Conservation (phyloP, 1,140 invertebrate species). For the Brachionus plicatilis region DNA sequence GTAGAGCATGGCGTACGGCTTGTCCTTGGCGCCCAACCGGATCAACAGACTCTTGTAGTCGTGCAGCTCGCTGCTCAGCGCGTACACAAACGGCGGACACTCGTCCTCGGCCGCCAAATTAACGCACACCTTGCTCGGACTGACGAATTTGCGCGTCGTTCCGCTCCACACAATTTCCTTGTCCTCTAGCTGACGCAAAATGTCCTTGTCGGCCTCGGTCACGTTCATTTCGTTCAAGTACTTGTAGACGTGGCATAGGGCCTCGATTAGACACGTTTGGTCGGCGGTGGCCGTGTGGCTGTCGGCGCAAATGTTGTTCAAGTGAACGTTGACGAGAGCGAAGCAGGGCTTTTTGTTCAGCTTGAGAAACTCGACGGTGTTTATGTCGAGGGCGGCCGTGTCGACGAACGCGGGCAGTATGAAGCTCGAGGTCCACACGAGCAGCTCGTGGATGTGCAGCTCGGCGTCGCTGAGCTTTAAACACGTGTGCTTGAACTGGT, state of each 20-base stretch:
- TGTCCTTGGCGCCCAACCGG: neutral
- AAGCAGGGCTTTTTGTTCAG: slow-evolving; percentile 27
- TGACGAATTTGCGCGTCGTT: neutral
- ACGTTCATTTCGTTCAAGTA: slow-evolving; percentile 20
- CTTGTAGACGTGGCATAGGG: neutral
- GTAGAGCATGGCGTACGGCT: slow-evolving; percentile 22
- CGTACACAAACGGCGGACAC: slow-evolving; percentile 34
- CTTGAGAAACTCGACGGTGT: slow-evolving; percentile 25
- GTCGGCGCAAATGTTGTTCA: neutral
- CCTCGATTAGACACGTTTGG: neutral
- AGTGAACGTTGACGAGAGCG: neutral
- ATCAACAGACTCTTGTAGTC: slow-evolving; percentile 15
- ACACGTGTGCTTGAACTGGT: neutral
- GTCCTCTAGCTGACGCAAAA: slow-evolving; percentile 24
- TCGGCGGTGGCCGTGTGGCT: neutral
- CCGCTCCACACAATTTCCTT: slow-evolving; percentile 2
- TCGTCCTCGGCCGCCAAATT: neutral
- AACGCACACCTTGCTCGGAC: neutral
- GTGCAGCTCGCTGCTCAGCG: neutral
- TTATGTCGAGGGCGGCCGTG: neutral
- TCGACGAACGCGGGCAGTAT: slow-evolving; percentile 15
- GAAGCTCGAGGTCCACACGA: slow-evolving; percentile 8
- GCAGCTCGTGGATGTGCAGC: neutral
- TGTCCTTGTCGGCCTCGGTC: slow-evolving; percentile 21
- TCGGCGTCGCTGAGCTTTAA: slow-evolving; percentile 23